Percentiles rank a stretch among this genome's conserved stretches.
phyloP scores from a whole-genome alignment of 2,113 vertebrate genomes.

The Corythaixoides concolor region DNA sequence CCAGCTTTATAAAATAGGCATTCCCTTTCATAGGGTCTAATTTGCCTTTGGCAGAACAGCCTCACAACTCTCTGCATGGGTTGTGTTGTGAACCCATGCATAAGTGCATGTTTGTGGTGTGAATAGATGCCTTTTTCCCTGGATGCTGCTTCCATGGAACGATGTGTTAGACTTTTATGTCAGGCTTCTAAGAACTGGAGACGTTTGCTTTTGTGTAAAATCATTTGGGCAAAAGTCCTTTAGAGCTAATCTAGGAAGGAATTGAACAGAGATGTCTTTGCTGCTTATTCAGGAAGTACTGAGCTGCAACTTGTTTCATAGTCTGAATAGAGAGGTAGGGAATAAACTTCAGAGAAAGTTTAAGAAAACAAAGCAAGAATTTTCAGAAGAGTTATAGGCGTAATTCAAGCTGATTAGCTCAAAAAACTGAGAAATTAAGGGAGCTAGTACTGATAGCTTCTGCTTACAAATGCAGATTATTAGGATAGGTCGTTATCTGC shows the following conservation, averaged over 20 bases:
- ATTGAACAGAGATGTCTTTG: neutral
- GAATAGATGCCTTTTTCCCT: conserved; percentile 31
- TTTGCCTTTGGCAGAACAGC: conserved; percentile 23
- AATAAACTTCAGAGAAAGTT: neutral
- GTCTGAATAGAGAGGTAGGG: neutral
- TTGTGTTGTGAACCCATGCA: neutral
- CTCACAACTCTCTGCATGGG: neutral
- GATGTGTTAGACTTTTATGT: neutral
- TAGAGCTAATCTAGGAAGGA: neutral
- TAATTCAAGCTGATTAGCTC: neutral
- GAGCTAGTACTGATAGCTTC: neutral
- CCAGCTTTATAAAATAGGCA: neutral
- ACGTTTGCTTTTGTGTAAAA: conserved; percentile 9
- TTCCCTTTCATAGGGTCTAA: neutral
- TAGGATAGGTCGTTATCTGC: neutral
- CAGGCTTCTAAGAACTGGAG: neutral
- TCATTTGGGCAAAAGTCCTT: neutral
- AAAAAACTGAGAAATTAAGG: neutral
- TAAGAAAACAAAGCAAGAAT: neutral
- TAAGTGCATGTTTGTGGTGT: neutral
- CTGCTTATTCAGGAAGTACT: neutral
- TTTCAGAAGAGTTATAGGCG: neutral
- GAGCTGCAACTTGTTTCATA: neutral
- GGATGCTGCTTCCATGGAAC: neutral
- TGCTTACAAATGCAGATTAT: neutral